These are phyloP conservation scores for Phrynocephalus guinanensis DNA, from an alignment of 2,797 vertebrate genomes.

Conservation along the genomic window DNA sequence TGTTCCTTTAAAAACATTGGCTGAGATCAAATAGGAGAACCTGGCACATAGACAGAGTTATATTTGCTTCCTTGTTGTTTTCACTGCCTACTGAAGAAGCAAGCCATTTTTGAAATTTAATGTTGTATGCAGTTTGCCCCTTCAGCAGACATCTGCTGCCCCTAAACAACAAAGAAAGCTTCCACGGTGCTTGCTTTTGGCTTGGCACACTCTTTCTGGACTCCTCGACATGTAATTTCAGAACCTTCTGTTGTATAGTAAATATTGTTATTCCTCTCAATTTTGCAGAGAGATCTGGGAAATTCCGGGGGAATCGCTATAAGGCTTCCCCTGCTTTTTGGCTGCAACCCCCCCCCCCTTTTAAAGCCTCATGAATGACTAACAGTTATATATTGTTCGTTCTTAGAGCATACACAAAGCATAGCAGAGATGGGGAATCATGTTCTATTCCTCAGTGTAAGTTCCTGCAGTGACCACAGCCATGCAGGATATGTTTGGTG, in stretches of 20 bases:
- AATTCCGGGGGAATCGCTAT: not conserved
- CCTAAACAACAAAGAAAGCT: not conserved
- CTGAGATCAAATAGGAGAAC: not conserved
- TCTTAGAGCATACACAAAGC: too few relatives aligned
- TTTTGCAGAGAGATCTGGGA: too few relatives aligned
- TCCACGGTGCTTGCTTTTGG: not conserved
- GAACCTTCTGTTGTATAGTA: not conserved
- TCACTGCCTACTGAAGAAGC: not conserved
- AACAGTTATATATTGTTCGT: too few relatives aligned
- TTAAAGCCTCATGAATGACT: not conserved
- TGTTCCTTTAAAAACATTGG: not conserved
- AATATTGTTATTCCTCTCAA: not conserved
- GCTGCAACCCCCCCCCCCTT: not conserved
- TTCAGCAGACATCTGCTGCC: not conserved
- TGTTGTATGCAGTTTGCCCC: not conserved
- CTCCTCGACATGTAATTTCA: not conserved
- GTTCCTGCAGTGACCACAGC: too few relatives aligned
- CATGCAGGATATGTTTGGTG: too few relatives aligned
- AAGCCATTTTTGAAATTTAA: not conserved
- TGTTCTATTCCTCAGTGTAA: too few relatives aligned
- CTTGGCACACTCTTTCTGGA: not conserved
- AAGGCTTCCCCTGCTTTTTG: not conserved
- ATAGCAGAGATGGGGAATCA: too few relatives aligned
- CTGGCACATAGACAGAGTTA: not conserved
- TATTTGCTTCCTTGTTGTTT: not conserved